phyloP scores from a whole-genome alignment of 2,113 vertebrate species.

The Seriola quinqueradiata region DNA sequence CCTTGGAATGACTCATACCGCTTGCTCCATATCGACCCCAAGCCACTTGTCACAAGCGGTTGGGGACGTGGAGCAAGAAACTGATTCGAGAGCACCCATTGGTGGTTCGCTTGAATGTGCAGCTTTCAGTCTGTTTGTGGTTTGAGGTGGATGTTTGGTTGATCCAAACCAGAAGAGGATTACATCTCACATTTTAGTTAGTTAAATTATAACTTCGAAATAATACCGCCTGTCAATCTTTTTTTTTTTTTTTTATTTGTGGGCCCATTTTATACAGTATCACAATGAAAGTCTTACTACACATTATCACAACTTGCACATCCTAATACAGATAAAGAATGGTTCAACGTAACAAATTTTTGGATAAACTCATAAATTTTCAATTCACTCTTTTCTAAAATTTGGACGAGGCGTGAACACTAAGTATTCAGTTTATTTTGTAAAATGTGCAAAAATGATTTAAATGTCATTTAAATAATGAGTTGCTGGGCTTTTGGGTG shows the following conservation, averaged over 20 bases:
- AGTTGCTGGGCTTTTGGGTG: slow-evolving; percentile 32
- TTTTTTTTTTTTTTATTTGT: slow-evolving; percentile 42
- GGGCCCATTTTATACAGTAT: slow-evolving; percentile 65
- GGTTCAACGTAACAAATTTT: slow-evolving; percentile 53
- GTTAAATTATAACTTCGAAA: slow-evolving; percentile 39
- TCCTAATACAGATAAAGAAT: slow-evolving; percentile 69
- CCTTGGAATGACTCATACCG: slow-evolving; percentile 77
- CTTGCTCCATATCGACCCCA: slow-evolving; percentile 56
- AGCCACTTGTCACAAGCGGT: slow-evolving; percentile 53
- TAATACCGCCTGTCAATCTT: slow-evolving; percentile 45
- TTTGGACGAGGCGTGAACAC: slow-evolving; percentile 18
- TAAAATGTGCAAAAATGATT: slow-evolving; percentile 60
- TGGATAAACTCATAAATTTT: slow-evolving; percentile 50
- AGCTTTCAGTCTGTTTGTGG: slow-evolving; percentile 52
- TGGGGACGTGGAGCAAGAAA: slow-evolving; percentile 43
- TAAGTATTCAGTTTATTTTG: slow-evolving; percentile 17
- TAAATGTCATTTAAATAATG: slow-evolving; percentile 40
- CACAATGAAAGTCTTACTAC: slow-evolving; percentile 49
- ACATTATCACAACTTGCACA: slow-evolving; percentile 48
- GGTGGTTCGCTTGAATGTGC: slow-evolving; percentile 52
- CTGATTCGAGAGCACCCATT: slow-evolving; percentile 56
- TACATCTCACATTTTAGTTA: slow-evolving; percentile 57
- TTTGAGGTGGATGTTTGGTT: slow-evolving; percentile 49
- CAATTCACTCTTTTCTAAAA: slow-evolving; percentile 63
- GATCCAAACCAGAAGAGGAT: slow-evolving; percentile 52